These are phyloP conservation scores for Sicus ferrugineus DNA, from an alignment of 2,888 invertebrate species.

Conservation along the genomic window DNA sequence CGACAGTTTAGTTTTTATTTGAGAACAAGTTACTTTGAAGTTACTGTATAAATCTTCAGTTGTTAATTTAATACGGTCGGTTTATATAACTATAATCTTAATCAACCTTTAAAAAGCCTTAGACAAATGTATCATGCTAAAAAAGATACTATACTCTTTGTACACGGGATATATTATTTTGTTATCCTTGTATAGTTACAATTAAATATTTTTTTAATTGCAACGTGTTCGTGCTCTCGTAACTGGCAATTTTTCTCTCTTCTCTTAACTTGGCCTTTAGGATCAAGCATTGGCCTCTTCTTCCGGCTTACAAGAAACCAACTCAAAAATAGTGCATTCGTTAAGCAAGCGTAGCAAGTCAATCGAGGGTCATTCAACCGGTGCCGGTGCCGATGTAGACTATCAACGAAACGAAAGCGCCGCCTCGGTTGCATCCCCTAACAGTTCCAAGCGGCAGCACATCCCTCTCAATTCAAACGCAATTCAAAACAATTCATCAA, in stretches of 20 bases:
- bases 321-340: conserved; percentile 35
- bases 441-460: conserved; percentile 43
- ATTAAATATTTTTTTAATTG: conserved; percentile 7
- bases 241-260: conserved; percentile 30
- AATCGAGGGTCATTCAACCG: conserved; percentile 31
- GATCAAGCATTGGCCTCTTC: conserved; percentile 49
- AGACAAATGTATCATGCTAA: no score
- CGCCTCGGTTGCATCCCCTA: conserved; percentile 33
- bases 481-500: conserved; percentile 6
- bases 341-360: conserved; percentile 36
- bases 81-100: no score
- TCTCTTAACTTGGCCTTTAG: conserved; percentile 40
- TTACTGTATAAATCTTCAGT: no score
- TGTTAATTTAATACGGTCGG: no score
- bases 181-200: conserved; percentile 17
- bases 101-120: no score
- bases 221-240: conserved; percentile 21
- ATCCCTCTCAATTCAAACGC: conserved; percentile 36
- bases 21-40: no score
- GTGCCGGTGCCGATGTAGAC: conserved; percentile 37
- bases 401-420: conserved; percentile 36
- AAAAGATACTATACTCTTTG: neutral
- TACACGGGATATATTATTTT: conserved; percentile 6
- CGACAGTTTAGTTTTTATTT: no score
- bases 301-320: conserved; percentile 47